Base-by-base conservation (phyloP, 2,888 invertebrate genomes). In the Xestia sexstrigata region DNA sequence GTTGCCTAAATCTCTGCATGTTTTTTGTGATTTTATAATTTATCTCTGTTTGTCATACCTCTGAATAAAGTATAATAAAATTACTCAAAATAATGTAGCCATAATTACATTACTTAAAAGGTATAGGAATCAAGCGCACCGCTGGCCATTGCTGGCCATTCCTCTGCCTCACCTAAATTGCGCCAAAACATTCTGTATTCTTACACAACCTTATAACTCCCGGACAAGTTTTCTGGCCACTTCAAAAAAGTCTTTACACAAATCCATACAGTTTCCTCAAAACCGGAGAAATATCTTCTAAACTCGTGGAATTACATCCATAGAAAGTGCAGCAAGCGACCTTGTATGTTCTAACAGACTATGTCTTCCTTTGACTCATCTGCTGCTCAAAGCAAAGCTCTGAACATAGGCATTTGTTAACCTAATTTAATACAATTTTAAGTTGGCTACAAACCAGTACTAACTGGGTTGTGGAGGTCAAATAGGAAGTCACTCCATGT, bases 261-360 rank as follows among this genome's bases (percentile, higher is more conserved):
- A 45, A 78, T 49, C 7, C 15, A 26, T 45, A 15, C 11, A 30
- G 26, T 47, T n/a, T 47, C 8, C 39, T 63, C 13, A 39, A 81
- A 81, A 47, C 47, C 7, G n/a, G 15, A 20, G 5, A 77, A 26
- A 35, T 20, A 20, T 11, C 11, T 74, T 63, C 7, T 9, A 0
- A 6, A 1, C 35, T 62, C 35, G 7, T 47, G 4, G 13, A 45
- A 63, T 55, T 55, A 47, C 15, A 20, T 55, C 6, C 23, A 42
- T 49, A 35, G 49, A 78, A 58, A 67, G 47, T 55, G n/a, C 39
- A 76, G 52, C 9, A 15, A 42, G 39, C 26, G 5, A n/a, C 8
- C 60, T 35, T 8, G 74, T 65, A 30, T 23, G 45, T 26, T n/a
- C 35, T 62, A 63, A 78, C 26, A 26, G 26, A 3, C 15, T 13